Evolutionary conservation across 2,113 vertebrate species (phyloP).

Genomic region (Python bivittatus): DNA sequence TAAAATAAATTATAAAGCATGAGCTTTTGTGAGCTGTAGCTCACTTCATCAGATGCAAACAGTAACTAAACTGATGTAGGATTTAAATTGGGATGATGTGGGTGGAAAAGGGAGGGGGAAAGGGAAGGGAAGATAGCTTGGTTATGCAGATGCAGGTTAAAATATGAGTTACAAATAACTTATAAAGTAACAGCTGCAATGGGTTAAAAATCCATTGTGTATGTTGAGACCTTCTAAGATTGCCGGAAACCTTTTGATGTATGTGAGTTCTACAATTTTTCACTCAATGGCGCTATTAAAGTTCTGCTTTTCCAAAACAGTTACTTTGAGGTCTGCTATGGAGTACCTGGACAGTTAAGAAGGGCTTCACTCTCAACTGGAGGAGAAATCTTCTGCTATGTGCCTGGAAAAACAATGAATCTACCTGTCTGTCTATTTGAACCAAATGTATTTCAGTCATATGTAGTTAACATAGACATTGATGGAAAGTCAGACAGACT

Average conservation of each 20-base stretch:
- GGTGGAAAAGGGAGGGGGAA: neutral
- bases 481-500: neutral
- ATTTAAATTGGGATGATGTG: neutral
- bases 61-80: neutral
- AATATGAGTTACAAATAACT: neutral
- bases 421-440: neutral
- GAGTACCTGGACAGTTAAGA: neutral
- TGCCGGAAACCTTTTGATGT: neutral
- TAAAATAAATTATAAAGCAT: neutral
- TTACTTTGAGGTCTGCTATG: neutral
- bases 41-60: neutral
- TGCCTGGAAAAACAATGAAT: neutral
- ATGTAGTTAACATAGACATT: neutral
- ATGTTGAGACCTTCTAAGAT: neutral
- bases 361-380: neutral
- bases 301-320: neutral
- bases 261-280: neutral
- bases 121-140: neutral
- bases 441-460: neutral
- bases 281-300: neutral
- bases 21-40: neutral
- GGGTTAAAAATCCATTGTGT: neutral
- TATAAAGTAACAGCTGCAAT: neutral
- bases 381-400: neutral
- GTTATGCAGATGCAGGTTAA: neutral